Base-by-base conservation (phyloP, 2,113 vertebrate species). In the Tragelaphus scriptus region DNA sequence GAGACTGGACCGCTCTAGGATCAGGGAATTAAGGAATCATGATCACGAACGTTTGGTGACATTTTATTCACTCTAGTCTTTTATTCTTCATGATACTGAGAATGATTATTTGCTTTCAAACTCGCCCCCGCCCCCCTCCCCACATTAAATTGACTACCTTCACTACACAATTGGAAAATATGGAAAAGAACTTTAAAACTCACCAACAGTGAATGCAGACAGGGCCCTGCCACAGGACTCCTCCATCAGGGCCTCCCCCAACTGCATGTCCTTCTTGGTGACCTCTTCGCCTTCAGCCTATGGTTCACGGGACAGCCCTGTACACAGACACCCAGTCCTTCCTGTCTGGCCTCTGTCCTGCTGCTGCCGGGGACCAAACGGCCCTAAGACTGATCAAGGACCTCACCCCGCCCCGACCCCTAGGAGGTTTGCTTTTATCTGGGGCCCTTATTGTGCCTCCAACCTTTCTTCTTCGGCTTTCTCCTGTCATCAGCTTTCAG, bases 41-140 rank as follows among this genome's bases (percentile, higher is more conserved):
- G 53, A 63, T 59, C 59, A 53, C 5, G 2, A 79, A 47, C 28
- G n/a, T 56, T 40, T 17, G 25, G 47, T 77, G 61, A 82, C 36
- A 23, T 68, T 84, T 80, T 79, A 28, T 89, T 96, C 84, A 56
- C 92, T 96, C 84, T 58, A 49, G 44, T 53, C n/a, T 89, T 96
- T 96, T 77, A 28, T 61, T 91, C 44, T 89, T 91, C 79, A 23
- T 88, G 56, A 63, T 87, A 40, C 16, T 40, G 56, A 79, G 47
- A 81, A 80, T 75, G 44, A 26, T 80, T 47, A n/a, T 86, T 82
- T 89, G 68, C 32, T 79, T 80, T 95, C 90, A 55, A 13, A 53
- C 28, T 55, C 6, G 0, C 19, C 30, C 0, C 3, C 10, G 3
- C 12, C 0, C 28, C 14, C 6, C 49, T 5, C 30, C 51, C 58